Conservation (phyloP, 1,140 invertebrate species). For the Calephelis nemesis region DNA sequence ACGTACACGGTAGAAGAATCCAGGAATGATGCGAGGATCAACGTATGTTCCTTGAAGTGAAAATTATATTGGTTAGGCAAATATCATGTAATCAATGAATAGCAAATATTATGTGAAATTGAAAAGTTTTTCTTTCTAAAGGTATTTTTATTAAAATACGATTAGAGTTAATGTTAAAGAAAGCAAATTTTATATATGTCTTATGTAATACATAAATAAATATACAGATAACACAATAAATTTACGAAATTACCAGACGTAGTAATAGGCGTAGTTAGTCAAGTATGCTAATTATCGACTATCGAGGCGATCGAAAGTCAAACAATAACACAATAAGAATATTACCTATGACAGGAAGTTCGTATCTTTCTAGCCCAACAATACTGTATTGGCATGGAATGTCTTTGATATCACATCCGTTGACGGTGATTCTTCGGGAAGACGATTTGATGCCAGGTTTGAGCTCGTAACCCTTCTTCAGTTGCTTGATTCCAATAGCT, state of each 20-base stretch:
- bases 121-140: too few relatives aligned
- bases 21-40: constrained; percentile 85
- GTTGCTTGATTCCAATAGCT: constrained; percentile 79
- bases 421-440: constrained; percentile 81
- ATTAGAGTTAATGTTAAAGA: too few relatives aligned
- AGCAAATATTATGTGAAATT: too few relatives aligned
- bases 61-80: constrained; percentile 11
- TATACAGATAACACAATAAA: too few relatives aligned
- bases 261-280: too few relatives aligned
- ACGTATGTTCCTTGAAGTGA: constrained; percentile 84
- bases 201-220: too few relatives aligned
- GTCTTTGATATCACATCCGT: constrained; percentile 81
- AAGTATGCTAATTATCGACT: too few relatives aligned
- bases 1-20: constrained; percentile 86
- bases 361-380: constrained; percentile 83
- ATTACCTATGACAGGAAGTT: constrained; percentile 87
- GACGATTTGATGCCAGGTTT: constrained; percentile 82
- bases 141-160: too few relatives aligned
- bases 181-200: too few relatives aligned
- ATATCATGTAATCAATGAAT: too few relatives aligned
- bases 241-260: too few relatives aligned
- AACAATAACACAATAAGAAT: not conserved
- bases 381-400: constrained; percentile 85
- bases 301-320: not conserved
- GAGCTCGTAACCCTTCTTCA: constrained; percentile 81